Evolutionary conservation across 1,140 invertebrate species (phyloP).

Genomic region (Elysia chlorotica): DNA sequence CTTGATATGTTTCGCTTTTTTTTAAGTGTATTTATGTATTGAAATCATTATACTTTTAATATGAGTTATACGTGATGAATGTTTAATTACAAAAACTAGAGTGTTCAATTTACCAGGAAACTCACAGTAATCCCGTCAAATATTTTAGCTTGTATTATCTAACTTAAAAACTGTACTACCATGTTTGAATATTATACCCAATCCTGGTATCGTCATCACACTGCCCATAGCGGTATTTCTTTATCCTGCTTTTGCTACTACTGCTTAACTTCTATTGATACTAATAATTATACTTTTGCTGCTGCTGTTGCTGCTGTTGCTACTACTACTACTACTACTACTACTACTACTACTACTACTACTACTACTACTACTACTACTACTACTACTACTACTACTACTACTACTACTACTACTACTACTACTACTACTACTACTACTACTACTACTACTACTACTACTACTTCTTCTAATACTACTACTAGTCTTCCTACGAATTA

Average conservation of each 20-base stretch:
- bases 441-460: conserved; percentile 22
- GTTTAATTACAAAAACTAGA: no score
- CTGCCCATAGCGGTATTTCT: no score
- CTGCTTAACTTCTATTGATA: background rate
- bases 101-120: no score
- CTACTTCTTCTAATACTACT: conserved; percentile 20
- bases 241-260: background rate
- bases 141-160: no score
- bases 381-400: conserved; percentile 17
- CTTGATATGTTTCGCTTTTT: no score
- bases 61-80: no score
- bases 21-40: no score
- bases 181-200: no score
- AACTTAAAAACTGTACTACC: no score
- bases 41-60: no score
- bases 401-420: conserved; percentile 24
- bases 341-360: conserved; percentile 17
- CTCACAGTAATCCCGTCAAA: no score
- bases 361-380: conserved; percentile 12
- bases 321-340: conserved; percentile 20
- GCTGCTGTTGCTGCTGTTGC: conserved; percentile 16
- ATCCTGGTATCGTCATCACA: no score
- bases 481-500: conserved; percentile 11
- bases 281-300: conserved; percentile 1
- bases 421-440: conserved; percentile 22